Percentiles rank a stretch among this genome's conserved stretches.
These are phyloP conservation scores for Drosophila equinoxialis DNA, from an alignment of 1,140 invertebrate genomes.

Conservation along the genomic window DNA sequence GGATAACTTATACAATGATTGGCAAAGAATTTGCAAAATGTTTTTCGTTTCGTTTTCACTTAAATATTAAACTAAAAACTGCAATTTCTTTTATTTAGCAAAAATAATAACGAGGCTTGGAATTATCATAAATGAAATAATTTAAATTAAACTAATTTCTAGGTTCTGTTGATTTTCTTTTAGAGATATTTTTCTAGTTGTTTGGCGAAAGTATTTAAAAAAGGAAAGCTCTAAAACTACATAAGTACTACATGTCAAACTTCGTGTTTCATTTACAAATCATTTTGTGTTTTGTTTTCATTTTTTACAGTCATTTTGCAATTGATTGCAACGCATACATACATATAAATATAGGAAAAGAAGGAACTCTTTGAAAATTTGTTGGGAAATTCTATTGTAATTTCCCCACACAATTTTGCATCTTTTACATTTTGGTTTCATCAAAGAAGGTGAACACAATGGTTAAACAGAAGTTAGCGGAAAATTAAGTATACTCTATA, in stretches of 20 bases:
- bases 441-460: conserved; percentile 24
- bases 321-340: conserved; percentile 46
- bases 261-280: conserved; percentile 23
- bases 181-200: conserved; percentile 25
- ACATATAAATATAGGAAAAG: conserved; percentile 13
- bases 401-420: conserved; percentile 16
- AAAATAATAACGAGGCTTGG: conserved; percentile 51
- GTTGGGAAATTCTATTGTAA: neutral
- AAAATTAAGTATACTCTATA: neutral
- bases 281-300: conserved; percentile 24
- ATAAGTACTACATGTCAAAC: conserved; percentile 55
- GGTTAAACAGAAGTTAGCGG: conserved; percentile 6
- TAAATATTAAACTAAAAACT: conserved; percentile 29
- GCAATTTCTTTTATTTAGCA: conserved; percentile 31
- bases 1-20: conserved; percentile 41
- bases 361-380: conserved; percentile 62
- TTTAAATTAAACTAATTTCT: conserved; percentile 13
- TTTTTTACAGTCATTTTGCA: conserved; percentile 70
- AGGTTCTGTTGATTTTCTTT: conserved; percentile 3
- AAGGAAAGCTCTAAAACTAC: conserved; percentile 35
- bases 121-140: conserved; percentile 23
- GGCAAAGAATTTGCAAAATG: conserved; percentile 47
- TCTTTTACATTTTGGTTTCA: conserved; percentile 5
- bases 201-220: conserved; percentile 2
- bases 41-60: conserved; percentile 19